Base-by-base conservation (phyloP, 2,797 vertebrate species). In the Lepilemur septentrionalis region DNA sequence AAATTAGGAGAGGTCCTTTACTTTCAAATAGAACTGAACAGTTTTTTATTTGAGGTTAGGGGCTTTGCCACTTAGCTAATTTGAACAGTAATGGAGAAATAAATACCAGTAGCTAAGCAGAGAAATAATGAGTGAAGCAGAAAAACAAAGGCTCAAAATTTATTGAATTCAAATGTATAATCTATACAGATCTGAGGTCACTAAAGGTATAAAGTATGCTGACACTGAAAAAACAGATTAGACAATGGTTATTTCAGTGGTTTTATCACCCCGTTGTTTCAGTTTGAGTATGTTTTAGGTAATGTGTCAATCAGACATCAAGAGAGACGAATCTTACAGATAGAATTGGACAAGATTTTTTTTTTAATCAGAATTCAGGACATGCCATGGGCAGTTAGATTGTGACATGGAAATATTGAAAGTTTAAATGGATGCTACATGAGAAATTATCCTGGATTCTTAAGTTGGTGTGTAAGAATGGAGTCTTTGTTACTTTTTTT, bases 191-290 rank as follows among this genome's bases (percentile, higher is more conserved):
- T 46, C 7, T 63, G 32, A 85, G 46, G 46, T 43, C 17, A 41
- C 15, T 52, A 35, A 73, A 95, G 22, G 18, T 20, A 65, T 55
- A 70, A 80, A 72, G 41, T 55, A 55, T 14, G 7, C 52, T 57
- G 76, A 92, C 94, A 95, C 88, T 93, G 63, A 93, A 82, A 73
- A 97, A 97, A 82, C 11, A 75, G 57, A 70, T 35, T 43, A 91
- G 55, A 80, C 61, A 88, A 52, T 88, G 69, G 46, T 94, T 90
- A 90, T 88, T 43, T 69, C 1, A 4, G 52, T 65, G 85, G 72
- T 95, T 97, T 95, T 86, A 80, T 95, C 87, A 86, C 82, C 82
- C 52, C 73, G 4, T 89, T 61, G 41, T 95, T 97, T 96, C 93
- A 95, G 76, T 83, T 52, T 92, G 76, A 96, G 72, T 96, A 25